Base-by-base conservation (phyloP, 2,888 invertebrate genomes). In the Parnassius smintheus region DNA sequence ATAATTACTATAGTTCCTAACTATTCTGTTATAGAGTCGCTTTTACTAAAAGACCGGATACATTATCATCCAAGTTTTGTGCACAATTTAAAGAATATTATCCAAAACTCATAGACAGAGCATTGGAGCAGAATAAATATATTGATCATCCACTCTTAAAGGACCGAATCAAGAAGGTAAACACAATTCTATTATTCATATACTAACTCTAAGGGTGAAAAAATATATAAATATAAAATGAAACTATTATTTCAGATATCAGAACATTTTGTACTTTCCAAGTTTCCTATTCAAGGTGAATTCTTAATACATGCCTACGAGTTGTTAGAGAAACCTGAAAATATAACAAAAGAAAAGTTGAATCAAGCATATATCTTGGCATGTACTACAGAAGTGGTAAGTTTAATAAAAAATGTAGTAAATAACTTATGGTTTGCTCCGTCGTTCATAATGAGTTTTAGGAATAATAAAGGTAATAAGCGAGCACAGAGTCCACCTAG, bases 271-370 rank as follows among this genome's bases (percentile, higher is more conserved):
- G 7, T 18, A 12, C 10, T 52, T 9, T 11, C 9, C 12, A 61
- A 51, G 13, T 51, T 51, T 2, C 61, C 61, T 13, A 25, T 44
- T 4, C 61, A 56, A 56, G 61, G 56, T 25, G 56, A 56, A 52
- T 51, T 61, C 42, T 35, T 61, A 9, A 13, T 56, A 8, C 45
- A 22, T 25, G 44, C 61, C 3, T 61, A 61, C 44, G 56, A 56
- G 18, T 45, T 52, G 11, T 12, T 61, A 11, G 61, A 56, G n/a
- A 22, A 46, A 22, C 56, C 56, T 3, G 56, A 56, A 2, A 61
- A 61, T 10, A 41, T 61, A 25, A 61, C 13, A 2, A 13, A 44
- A 46, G 56, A 56, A 2, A 56, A 46, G 51, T 9, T 56, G 41
- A 50, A 51, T 25, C 61, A 61, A 51, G 56, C 45, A 2, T 61